These are phyloP conservation scores for Nephrotoma flavescens DNA, from an alignment of 2,888 invertebrate genomes.

Conservation along the genomic window DNA sequence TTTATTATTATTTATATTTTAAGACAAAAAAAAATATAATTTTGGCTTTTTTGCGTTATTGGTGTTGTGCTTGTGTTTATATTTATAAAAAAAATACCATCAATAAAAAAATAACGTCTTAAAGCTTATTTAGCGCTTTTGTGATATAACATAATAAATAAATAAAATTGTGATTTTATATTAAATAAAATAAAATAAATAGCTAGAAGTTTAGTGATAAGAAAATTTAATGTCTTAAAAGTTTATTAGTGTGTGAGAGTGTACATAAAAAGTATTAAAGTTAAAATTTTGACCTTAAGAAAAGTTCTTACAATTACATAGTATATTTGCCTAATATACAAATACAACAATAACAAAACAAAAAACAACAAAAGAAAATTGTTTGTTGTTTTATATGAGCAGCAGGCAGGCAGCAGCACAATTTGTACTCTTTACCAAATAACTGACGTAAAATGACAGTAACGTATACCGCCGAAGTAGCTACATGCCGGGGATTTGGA, in stretches of 20 bases:
- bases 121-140: not conserved
- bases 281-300: not conserved
- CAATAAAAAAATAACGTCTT: not conserved
- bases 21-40: not conserved
- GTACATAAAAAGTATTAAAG: not conserved
- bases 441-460: constrained; percentile 50
- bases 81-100: not conserved
- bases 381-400: not conserved
- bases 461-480: constrained; percentile 73
- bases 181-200: not conserved
- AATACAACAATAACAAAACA: not conserved
- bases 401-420: no score
- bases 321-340: not conserved
- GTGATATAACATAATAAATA: not conserved
- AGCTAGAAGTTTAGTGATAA: not conserved
- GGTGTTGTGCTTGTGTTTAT: not conserved
- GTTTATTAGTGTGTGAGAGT: not conserved
- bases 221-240: not conserved
- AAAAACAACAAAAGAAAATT: not conserved
- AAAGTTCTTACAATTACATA: not conserved
- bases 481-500: constrained; percentile 72
- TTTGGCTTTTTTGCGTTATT: not conserved
- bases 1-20: not conserved
- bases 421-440: not conserved
- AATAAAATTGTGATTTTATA: not conserved